phyloP scores from a whole-genome alignment of 2,113 vertebrate genomes.

The Anhinga anhinga region DNA sequence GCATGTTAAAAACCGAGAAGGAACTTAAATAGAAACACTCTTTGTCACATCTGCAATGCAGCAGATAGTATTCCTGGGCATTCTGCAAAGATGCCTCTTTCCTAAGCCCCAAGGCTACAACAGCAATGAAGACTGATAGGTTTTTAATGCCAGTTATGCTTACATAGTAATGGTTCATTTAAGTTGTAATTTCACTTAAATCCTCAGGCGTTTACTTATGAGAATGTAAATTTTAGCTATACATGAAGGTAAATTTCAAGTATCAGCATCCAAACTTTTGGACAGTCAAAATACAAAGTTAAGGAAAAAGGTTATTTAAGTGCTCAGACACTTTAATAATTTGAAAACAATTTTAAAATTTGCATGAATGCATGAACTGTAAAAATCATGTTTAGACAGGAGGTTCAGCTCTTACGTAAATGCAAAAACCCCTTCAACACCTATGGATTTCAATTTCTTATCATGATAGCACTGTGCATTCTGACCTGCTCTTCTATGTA shows the following conservation, averaged over 20 bases:
- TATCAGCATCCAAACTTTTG: not conserved
- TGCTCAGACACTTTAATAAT: not conserved
- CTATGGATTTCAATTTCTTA: not conserved
- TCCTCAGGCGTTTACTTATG: not conserved
- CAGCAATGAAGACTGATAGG: too few species aligned
- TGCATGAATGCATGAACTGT: not conserved
- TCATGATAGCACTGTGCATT: accelerated
- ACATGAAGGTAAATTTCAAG: not conserved
- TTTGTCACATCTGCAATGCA: not conserved
- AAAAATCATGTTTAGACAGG: not conserved
- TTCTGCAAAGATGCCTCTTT: not conserved
- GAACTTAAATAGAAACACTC: not conserved
- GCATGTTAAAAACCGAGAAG: accelerated
- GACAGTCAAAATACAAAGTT: not conserved
- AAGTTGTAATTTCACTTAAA: not conserved
- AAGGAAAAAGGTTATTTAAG: not conserved
- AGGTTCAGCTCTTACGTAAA: accelerated
- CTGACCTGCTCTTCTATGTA: not conserved
- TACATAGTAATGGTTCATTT: not conserved
- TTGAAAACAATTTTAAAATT: not conserved
- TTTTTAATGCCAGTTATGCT: not conserved
- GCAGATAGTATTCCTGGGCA: not conserved
- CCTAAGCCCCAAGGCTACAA: not conserved
- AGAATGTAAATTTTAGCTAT: not conserved
- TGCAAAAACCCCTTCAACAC: not conserved